Evolutionary conservation across 2,113 vertebrate species (phyloP).

Genomic region (Myodes glareolus): DNA sequence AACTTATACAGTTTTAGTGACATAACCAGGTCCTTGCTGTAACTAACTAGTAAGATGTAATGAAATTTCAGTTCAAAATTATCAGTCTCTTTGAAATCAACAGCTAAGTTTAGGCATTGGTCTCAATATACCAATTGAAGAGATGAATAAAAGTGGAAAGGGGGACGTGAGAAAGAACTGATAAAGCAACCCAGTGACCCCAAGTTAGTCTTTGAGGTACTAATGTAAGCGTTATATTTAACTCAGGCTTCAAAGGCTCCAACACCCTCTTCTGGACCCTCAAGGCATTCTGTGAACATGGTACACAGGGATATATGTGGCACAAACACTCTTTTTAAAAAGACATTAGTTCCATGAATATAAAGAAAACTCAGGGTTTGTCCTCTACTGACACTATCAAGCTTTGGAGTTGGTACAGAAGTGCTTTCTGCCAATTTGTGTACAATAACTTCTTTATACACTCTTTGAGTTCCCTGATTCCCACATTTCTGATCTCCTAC

Average conservation of each 20-base stretch:
- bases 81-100: not conserved
- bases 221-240: not conserved
- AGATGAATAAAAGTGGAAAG: not conserved
- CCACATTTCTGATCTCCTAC: not conserved
- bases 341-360: not conserved
- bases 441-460: not conserved
- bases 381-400: not conserved
- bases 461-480: not conserved
- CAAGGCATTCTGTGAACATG: not conserved
- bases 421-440: not conserved
- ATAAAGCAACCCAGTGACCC: not conserved
- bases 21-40: not conserved
- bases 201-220: not conserved
- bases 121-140: not conserved
- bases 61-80: not conserved
- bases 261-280: not conserved
- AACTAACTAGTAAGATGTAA: not conserved
- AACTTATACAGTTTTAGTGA: not conserved
- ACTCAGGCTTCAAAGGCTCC: not conserved
- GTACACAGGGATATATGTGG: not conserved
- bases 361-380: not conserved
- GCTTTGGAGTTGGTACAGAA: not conserved
- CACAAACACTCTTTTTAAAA: not conserved
- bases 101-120: not conserved
- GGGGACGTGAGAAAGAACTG: not conserved